Conservation (phyloP, 2,888 invertebrate genomes). For the Ethmia dodecea region DNA sequence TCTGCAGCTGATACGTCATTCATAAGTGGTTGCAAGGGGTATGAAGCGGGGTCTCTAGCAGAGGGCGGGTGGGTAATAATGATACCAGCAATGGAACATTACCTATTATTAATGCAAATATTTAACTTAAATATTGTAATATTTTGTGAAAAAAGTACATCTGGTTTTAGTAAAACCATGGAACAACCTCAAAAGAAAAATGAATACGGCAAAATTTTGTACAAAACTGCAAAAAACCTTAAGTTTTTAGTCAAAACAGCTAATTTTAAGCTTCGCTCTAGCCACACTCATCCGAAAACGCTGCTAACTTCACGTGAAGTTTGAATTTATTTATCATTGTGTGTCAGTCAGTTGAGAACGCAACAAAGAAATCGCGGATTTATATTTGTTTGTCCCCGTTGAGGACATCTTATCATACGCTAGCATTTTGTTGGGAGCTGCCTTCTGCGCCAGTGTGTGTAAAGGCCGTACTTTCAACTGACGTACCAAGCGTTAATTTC, state of each 20-base stretch:
- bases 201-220: no score
- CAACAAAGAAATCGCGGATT: constrained; percentile 33
- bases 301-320: constrained; percentile 46
- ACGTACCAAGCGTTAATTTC: constrained; percentile 4
- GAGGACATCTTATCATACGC: constrained; percentile 38
- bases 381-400: constrained; percentile 32
- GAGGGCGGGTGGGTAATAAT: constrained; percentile 31
- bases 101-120: no score
- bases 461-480: constrained; percentile 67
- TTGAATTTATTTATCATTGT: constrained; percentile 29
- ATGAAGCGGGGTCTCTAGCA: constrained; percentile 22
- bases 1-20: constrained; percentile 38
- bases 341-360: constrained; percentile 24
- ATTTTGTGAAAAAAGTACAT: no score
- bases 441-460: constrained; percentile 77
- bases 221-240: no score
- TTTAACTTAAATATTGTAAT: no score
- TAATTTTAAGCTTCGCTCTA: no score
- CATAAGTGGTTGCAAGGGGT: constrained; percentile 22
- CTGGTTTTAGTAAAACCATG: no score
- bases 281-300: constrained; percentile 27
- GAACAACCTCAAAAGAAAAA: no score
- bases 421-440: constrained; percentile 50
- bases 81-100: no score
- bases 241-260: no score